Base-by-base conservation (phyloP, 2,888 invertebrate genomes). In the Aphodius sticticus region DNA sequence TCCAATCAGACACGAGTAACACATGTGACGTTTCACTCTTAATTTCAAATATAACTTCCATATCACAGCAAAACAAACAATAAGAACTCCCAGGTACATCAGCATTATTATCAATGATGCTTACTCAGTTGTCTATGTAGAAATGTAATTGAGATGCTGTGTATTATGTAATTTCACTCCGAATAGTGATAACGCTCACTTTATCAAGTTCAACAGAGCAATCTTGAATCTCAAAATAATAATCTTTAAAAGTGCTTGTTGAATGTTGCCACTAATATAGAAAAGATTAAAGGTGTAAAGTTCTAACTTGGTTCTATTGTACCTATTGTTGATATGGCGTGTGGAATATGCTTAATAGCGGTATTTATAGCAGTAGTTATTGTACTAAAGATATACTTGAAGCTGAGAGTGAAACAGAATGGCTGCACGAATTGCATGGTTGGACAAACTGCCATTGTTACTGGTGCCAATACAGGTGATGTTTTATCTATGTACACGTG, bases 381-480 rank as follows among this genome's bases (percentile, higher is more conserved):
- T 6, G 77, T 71, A 16, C 16, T 80, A 26, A 80, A 76, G 76
- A 38, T 80, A n/a, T 80, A 78, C 70, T 53, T 80, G 14, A 80
- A 76, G 76, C 76, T 80, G 15, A 76, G 38, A 5, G 16, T 72
- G 26, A 74, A 38, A 76, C 53, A 76, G n/a, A 80, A 80, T 53
- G 70, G 78, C 9, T 79, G 81, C 76, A 76, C 74, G n/a, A 82
- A 77, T 6, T 82, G 78, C 77, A 79, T 82, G 69, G 69, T 77
- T 7, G 81, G 81, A 14, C 80, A 79, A 78, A 82, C 81, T 0
- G 82, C 78, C 12, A 80, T 82, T 37, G 78, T 82, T 16, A 82
- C 82, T 14, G 81, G 82, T n/a, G 77, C 81, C 6, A 82, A 82
- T 69, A 76, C 81, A 9, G 82, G 82, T 82, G 78, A 74, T 70